A percentile compares a stretch with the other conserved stretches of the same genome.
Conservation (phyloP, 92 coral and sea anemone genomes). For the Porites cylindrica region DNA sequence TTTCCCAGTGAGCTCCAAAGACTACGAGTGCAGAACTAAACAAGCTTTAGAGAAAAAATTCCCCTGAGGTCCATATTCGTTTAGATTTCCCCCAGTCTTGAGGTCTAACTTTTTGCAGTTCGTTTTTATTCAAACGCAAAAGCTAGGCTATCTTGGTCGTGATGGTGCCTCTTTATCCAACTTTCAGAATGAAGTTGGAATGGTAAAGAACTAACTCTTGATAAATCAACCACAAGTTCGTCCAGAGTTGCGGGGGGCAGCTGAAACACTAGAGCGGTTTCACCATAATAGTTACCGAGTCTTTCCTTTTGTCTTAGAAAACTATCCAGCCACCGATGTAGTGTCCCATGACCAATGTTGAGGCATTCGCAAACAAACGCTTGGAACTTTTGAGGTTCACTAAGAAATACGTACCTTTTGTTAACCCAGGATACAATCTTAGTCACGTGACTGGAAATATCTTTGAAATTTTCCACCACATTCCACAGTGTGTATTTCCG, state of each 20-base stretch:
- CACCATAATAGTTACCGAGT: conserved; percentile 20
- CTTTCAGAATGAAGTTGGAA: conserved; percentile 47
- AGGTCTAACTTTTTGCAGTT: not conserved
- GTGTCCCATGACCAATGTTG: conserved; percentile 16
- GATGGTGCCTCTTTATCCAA: conserved; percentile 11
- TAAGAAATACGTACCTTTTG: not conserved
- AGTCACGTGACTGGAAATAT: conserved; percentile 1
- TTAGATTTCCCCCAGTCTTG: not conserved
- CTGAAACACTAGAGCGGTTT: conserved; percentile 19
- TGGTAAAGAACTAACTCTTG: conserved; percentile 34
- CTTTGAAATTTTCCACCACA: conserved; percentile 22
- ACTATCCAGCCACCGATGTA: conserved; percentile 28
- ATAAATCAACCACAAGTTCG: conserved; percentile 35
- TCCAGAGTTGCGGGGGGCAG: conserved; percentile 14
- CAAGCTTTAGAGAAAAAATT: too few species aligned
- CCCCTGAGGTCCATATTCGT: not conserved
- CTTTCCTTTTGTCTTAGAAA: not conserved
- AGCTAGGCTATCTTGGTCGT: not conserved
- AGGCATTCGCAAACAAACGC: conserved; percentile 54
- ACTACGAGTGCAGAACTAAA: too few species aligned
- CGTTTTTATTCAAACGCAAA: conserved; percentile 33
- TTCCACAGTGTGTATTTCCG: conserved; percentile 35
- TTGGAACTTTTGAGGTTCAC: conserved; percentile 37
- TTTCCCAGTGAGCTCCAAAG: too few species aligned
- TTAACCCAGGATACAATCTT: conserved; percentile 36